phyloP scores from a whole-genome alignment of 2,888 invertebrate species.

The Lomographa bimaculata region DNA sequence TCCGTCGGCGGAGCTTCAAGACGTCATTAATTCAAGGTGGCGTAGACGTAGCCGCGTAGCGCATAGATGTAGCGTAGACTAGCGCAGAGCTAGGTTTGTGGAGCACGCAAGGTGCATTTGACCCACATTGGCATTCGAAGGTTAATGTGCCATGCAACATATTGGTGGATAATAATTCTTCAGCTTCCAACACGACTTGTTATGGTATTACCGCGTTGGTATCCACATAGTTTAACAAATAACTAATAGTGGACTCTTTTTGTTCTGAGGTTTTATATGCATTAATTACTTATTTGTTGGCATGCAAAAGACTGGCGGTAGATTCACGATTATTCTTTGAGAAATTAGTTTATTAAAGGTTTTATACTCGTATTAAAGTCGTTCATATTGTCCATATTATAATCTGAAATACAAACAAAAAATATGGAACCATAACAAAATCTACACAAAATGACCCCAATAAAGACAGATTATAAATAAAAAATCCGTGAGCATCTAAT shows the following conservation, averaged over 20 bases:
- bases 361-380: too few relatives aligned
- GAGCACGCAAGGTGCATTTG: constrained; percentile 2
- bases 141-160: constrained; percentile 6
- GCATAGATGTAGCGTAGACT: constrained; percentile 10
- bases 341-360: not conserved
- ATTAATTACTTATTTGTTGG: too few relatives aligned
- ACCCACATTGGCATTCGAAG: not conserved
- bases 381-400: too few relatives aligned
- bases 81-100: constrained; percentile 1
- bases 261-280: too few relatives aligned
- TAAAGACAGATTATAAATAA: constrained; percentile 37
- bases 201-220: too few relatives aligned
- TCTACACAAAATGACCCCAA: constrained; percentile 26
- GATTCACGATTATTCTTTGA: too few relatives aligned
- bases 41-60: constrained; percentile 21
- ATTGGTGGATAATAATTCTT: too few relatives aligned
- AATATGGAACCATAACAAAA: constrained; percentile 27
- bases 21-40: constrained; percentile 28
- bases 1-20: constrained; percentile 52
- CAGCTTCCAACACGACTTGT: too few relatives aligned
- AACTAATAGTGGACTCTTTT: too few relatives aligned
- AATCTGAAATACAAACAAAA: too few relatives aligned
- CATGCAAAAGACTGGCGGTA: too few relatives aligned
- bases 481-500: constrained; percentile 69
- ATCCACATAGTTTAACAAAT: too few relatives aligned